Conservation (phyloP, 2,888 invertebrate genomes). For the Endomychus coccineus region DNA sequence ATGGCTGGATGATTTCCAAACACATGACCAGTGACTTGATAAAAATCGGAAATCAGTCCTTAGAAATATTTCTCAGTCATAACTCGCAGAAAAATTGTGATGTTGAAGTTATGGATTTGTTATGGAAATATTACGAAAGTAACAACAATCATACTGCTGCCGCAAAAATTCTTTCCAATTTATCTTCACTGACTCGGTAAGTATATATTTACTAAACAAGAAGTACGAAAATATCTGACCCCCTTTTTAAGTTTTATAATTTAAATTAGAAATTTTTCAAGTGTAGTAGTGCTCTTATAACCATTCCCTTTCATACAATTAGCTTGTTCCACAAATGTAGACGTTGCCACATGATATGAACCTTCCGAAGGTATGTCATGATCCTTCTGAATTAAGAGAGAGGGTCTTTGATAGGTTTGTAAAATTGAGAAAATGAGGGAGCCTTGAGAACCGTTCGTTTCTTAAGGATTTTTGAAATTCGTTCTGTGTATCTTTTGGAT, state of each 20-base stretch:
- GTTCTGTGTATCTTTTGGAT: too few relatives aligned
- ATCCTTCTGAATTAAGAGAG: too few relatives aligned
- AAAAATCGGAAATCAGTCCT: slow-evolving; percentile 57
- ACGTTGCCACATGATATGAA: too few relatives aligned
- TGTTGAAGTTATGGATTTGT: slow-evolving; percentile 55
- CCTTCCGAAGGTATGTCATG: too few relatives aligned
- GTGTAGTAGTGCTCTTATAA: background rate
- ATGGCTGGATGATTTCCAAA: slow-evolving; percentile 85
- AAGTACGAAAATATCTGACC: background rate
- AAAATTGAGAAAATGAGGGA: too few relatives aligned
- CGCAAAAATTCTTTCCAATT: slow-evolving; percentile 78
- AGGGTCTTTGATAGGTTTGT: too few relatives aligned
- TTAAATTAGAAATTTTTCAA: background rate
- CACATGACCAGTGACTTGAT: slow-evolving; percentile 65
- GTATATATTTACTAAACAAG: slow-evolving; percentile 16
- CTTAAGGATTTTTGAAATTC: too few relatives aligned
- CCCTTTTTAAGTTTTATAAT: background rate
- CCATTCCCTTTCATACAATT: background rate
- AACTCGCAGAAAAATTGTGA: slow-evolving; percentile 53
- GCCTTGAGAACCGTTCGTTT: too few relatives aligned
- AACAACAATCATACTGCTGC: slow-evolving; percentile 87
- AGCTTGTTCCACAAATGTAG: background rate
- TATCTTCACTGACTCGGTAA: slow-evolving; percentile 69
- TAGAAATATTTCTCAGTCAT: slow-evolving; percentile 68
- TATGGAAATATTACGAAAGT: slow-evolving; percentile 96